Base-by-base conservation (phyloP, 2,888 invertebrate species). In the Nycteola revayana region DNA sequence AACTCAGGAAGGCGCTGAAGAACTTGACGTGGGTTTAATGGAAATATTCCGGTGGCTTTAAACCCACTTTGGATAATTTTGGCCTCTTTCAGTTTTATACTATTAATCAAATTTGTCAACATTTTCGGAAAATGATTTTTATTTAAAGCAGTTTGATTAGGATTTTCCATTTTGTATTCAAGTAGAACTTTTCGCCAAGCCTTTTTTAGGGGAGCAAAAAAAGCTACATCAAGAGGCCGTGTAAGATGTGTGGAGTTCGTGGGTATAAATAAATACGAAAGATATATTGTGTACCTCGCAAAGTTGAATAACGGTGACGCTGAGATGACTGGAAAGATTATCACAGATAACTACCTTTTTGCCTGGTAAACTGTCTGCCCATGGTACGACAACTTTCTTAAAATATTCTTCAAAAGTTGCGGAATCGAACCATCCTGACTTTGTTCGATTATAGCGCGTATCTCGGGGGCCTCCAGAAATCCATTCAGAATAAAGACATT, bases 401-500 rank as follows among this genome's bases (percentile, higher is more conserved):
- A n/a, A n/a, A n/a, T n/a, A n/a, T 33, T 72, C 60, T 36, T 30
- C 22, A 20, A 52, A 52, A 11, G 20, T n/a, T 6, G 1, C n/a
- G 10, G 30, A 31, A 32, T 66, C 60, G 47, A 75, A 66, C 72
- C 71, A 75, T 1, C 74, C 82, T 10, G 56, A 61, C 37, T 57
- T 54, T 1, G 65, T 58, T 2, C 71, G 32, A 9, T 54, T 75
- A 9, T 44, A 57, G 5, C 42, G 38, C 1, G 32, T n/a, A 21
- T 27, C 14, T 7, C 29, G 10, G 21, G 76, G 74, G 1, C 81
- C 82, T 14, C 61, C 61, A 37, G 47, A 41, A 5, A 51, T 60
- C 80, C 82, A 84, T 6, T 60, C 54, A 22, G 60, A 29, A 49
- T 29, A 77, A 20, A 81, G 31, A 33, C 72, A 37, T 28, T 63